These are phyloP conservation scores for Callopanchax toddi DNA, from an alignment of 2,113 vertebrate species.

Conservation along the genomic window DNA sequence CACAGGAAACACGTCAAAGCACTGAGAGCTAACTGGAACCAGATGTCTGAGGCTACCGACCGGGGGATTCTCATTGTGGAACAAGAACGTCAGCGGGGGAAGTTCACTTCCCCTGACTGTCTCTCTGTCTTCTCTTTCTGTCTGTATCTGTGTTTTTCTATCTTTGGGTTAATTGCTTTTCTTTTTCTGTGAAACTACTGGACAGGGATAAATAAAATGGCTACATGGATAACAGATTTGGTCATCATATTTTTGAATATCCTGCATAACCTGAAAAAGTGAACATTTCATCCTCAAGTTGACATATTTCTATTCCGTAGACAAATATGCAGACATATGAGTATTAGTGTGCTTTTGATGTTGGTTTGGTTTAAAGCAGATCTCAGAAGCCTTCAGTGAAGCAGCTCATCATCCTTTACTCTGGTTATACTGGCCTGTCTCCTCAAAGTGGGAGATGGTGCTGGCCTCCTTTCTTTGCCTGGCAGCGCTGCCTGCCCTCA, in stretches of 20 bases:
- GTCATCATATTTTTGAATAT: background rate
- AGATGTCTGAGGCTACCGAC: slow-evolving; percentile 81
- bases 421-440: slow-evolving; percentile 36
- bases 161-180: slow-evolving; percentile 29
- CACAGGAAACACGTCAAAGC: slow-evolving; percentile 87
- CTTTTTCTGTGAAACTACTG: slow-evolving; percentile 29
- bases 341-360: slow-evolving; percentile 5
- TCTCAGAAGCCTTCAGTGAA: slow-evolving; percentile 43
- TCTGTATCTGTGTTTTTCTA: slow-evolving; percentile 40
- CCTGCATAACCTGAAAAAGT: background rate
- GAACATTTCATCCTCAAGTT: background rate
- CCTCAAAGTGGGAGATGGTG: slow-evolving; percentile 60
- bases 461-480: slow-evolving; percentile 75
- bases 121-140: slow-evolving; percentile 44
- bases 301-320: background rate
- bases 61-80: slow-evolving; percentile 82
- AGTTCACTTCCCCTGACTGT: slow-evolving; percentile 71
- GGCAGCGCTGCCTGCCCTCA: slow-evolving; percentile 71
- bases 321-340: background rate
- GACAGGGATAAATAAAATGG: slow-evolving; percentile 26
- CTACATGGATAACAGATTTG: slow-evolving; percentile 4
- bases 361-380: slow-evolving; percentile 20
- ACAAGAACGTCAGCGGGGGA: slow-evolving; percentile 81
- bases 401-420: slow-evolving; percentile 20
- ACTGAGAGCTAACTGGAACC: slow-evolving; percentile 80